Conservation (phyloP, 1,140 invertebrate genomes). For the Artemia franciscana region DNA sequence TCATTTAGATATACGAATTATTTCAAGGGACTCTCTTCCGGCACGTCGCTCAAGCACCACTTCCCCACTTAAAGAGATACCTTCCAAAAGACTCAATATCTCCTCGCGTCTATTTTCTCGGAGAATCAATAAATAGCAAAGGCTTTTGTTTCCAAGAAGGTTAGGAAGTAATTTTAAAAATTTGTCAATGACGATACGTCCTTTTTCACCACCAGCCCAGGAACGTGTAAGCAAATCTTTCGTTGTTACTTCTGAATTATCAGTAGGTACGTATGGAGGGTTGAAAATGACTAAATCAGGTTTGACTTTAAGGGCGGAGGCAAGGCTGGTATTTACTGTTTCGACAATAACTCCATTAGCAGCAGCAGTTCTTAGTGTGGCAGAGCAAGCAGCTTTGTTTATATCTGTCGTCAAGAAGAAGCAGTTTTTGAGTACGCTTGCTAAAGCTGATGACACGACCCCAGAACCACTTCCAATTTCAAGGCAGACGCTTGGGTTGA, state of each 20-base stretch:
- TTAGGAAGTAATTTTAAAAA: slow-evolving; percentile 38
- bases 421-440: slow-evolving; percentile 16
- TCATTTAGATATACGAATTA: slow-evolving; percentile 25
- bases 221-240: slow-evolving; percentile 23
- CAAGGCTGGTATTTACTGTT: slow-evolving; percentile 26
- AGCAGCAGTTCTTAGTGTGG: slow-evolving; percentile 35
- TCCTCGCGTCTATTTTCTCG: slow-evolving; percentile 61
- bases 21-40: slow-evolving; percentile 39
- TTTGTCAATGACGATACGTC: slow-evolving; percentile 40
- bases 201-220: slow-evolving; percentile 63
- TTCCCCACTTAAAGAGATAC: slow-evolving; percentile 30
- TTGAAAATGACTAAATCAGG: slow-evolving; percentile 82
- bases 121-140: slow-evolving; percentile 61
- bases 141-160: slow-evolving; percentile 39
- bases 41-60: slow-evolving; percentile 40
- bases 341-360: slow-evolving; percentile 39
- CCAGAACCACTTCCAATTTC: slow-evolving; percentile 89
- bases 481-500: slow-evolving; percentile 43
- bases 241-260: slow-evolving; percentile 35
- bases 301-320: slow-evolving; percentile 14
- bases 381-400: slow-evolving; percentile 46
- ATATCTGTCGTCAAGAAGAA: slow-evolving; percentile 50
- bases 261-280: slow-evolving; percentile 88
- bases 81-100: slow-evolving; percentile 33
- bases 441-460: slow-evolving; percentile 62